Conservation (phyloP, 2,888 invertebrate genomes). For the Pheosia gnoma region DNA sequence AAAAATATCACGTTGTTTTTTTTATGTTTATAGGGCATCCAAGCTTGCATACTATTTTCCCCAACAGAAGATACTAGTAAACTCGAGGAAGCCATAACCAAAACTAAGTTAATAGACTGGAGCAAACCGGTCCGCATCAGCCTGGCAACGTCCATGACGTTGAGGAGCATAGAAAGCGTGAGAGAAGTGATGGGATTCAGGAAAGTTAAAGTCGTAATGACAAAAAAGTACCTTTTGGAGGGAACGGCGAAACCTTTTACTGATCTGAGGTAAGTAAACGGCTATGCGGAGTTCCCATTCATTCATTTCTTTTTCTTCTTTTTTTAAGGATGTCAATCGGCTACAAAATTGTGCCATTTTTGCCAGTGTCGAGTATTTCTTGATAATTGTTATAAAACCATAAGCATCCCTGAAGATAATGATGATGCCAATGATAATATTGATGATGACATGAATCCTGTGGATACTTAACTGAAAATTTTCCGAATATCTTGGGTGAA, state of each 20-base stretch:
- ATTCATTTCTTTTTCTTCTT: no score
- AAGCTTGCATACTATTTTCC: conserved; percentile 33
- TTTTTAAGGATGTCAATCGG: no score
- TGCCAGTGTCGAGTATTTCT: no score
- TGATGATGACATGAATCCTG: no score
- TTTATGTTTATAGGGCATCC: conserved; percentile 19
- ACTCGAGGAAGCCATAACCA: conserved; percentile 40
- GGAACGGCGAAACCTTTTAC: conserved; percentile 22
- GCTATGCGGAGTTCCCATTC: no score
- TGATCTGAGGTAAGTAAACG: conserved; percentile 21
- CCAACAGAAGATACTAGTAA: conserved; percentile 37
- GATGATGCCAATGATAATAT: no score
- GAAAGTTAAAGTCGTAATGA: conserved; percentile 22
- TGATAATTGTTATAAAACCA: neutral
- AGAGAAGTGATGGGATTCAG: conserved; percentile 18
- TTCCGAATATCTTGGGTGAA: no score
- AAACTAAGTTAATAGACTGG: conserved; percentile 46
- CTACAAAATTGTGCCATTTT: no score
- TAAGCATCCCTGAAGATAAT: no score
- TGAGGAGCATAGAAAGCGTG: conserved; percentile 19
- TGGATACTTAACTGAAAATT: no score
- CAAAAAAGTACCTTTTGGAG: conserved; percentile 22
- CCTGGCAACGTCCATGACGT: conserved; percentile 21
- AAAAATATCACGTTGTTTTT: no score
- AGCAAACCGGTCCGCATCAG: conserved; percentile 12